Evolutionary conservation across 2,113 vertebrate genomes (phyloP), one percentile per base, ranked within the genome.

Genomic region (Neogale vison): DNA sequence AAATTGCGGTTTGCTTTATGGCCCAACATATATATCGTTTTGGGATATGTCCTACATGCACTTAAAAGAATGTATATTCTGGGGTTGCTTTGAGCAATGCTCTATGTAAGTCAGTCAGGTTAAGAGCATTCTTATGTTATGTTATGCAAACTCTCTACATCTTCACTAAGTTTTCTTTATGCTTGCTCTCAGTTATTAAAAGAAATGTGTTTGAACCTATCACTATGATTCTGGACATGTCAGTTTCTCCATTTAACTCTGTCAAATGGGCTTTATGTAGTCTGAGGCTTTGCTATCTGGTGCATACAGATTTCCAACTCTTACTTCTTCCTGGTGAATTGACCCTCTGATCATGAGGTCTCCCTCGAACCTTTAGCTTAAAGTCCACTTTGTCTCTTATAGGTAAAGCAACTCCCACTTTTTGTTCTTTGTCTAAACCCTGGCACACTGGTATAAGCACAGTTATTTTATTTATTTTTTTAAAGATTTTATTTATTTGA

Each of bases 231-330:
- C 95, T 42, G 13, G 15, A 36, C 14, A 29, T 63, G 34, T 61
- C 57, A 26, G 8, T 90, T 88, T 91, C 50, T 79, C 23, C 31
- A 47, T 96, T 92, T 95, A 90, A 77, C 93, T 90, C 76, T 77
- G 39, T 84, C 50, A 67, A 67, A 59, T 67, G 76, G 65, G 0
- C 8, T 82, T 90, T 87, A 55, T 12, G 14, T 55, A 77, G 24
- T 36, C 82, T 42, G 12, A 96, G 55, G 21, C 26, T 89, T 83
- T 85, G 26, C 80, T 63, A 20, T 39, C 26, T 11, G 14, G 34
- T 67, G 10, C n/a, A 93, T 39, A 45, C 6, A 96, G 23, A 90
- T 47, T 83, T 67, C 9, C 42, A 76, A 39, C 31, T 77, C 21
- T n/a, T 90, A 10, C 52, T 61, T 71, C 83, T 89, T 86, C 50